phyloP scores from a whole-genome alignment of 2,113 vertebrate genomes.

The Oncorhynchus nerka region DNA sequence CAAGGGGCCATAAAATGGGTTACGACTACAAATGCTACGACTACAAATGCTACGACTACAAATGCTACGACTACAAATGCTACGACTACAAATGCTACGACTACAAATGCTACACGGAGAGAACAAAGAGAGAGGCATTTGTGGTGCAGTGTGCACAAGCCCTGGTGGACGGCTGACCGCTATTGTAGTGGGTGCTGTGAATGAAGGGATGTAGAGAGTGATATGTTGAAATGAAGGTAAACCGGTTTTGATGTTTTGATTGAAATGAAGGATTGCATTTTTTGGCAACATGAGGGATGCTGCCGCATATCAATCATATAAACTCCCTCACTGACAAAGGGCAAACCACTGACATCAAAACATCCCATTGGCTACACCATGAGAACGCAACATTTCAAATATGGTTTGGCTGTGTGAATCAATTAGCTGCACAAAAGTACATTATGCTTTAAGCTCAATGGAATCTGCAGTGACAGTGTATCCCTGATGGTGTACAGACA shows the following conservation, averaged over 20 bases:
- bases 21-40: neutral
- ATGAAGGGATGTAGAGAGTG: neutral
- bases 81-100: too few relatives aligned
- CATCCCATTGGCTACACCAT: too few relatives aligned
- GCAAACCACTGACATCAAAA: too few relatives aligned
- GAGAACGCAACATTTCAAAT: neutral
- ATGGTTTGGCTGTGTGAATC: slow-evolving; percentile 26
- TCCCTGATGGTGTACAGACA: slow-evolving; percentile 30
- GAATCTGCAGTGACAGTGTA: slow-evolving; percentile 19
- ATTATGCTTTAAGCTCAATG: slow-evolving; percentile 1
- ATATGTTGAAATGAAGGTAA: neutral
- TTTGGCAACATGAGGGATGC: neutral
- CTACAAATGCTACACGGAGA: neutral
- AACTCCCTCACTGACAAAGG: too few relatives aligned
- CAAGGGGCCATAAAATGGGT: slow-evolving; percentile 15
- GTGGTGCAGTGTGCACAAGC: neutral
- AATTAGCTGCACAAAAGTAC: neutral
- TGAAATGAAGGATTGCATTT: neutral
- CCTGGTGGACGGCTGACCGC: neutral
- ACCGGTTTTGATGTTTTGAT: neutral
- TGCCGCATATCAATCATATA: neutral
- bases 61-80: neutral
- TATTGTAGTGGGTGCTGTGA: neutral
- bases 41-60: neutral
- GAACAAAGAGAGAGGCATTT: neutral